Conservation (phyloP, 2,113 vertebrate genomes). For the Felis chaus region DNA sequence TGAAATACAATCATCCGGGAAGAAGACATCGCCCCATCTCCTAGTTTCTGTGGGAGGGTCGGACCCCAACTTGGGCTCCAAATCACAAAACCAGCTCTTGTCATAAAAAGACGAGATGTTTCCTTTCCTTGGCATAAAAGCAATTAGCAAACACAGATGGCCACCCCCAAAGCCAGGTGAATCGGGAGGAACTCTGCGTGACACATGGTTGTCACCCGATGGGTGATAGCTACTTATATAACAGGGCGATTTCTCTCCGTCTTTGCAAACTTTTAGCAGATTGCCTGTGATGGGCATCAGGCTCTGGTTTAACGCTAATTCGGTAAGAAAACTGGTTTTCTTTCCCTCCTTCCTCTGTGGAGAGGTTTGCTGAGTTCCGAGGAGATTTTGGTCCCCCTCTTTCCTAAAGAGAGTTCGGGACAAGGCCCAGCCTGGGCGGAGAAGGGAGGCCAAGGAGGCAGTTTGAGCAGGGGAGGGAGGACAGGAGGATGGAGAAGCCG, state of each 20-base stretch:
- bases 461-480: not conserved
- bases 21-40: not conserved
- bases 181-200: not conserved
- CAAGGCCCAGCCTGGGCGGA: too few relatives aligned
- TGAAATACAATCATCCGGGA: not conserved
- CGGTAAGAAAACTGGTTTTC: not conserved
- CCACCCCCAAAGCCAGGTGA: not conserved
- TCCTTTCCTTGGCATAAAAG: not conserved
- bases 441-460: too few relatives aligned
- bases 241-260: not conserved
- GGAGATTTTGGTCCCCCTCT: not conserved
- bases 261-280: not conserved
- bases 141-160: not conserved
- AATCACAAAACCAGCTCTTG: not conserved
- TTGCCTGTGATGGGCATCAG: accelerated
- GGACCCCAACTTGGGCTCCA: not conserved
- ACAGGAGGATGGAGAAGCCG: not conserved
- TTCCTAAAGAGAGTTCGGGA: not conserved
- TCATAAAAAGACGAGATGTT: not conserved
- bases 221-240: not conserved
- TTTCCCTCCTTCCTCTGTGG: not conserved
- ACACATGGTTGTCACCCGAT: not conserved
- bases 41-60: not conserved
- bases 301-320: not conserved
- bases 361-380: not conserved